These are phyloP conservation scores for Pseudomyrmex dendroicus DNA, from an alignment of 1,140 invertebrate genomes.

Conservation along the genomic window DNA sequence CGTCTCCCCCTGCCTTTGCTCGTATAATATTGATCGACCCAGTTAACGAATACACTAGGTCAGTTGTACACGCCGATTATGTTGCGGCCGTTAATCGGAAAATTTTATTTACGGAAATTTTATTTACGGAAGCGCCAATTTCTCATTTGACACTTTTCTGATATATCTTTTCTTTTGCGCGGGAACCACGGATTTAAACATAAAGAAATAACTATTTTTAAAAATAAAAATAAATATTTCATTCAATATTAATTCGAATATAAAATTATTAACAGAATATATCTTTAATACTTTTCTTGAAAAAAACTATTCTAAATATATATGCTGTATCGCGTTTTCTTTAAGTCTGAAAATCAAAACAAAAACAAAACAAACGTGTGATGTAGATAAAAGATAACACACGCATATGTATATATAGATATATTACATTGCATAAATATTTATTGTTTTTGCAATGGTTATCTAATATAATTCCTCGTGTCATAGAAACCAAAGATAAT, in stretches of 20 bases:
- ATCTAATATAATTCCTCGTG: conserved; percentile 43
- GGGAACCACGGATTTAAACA: no score
- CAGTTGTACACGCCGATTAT: conserved; percentile 39
- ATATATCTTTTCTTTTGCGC: no score
- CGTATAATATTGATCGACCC: conserved; percentile 85
- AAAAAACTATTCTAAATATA: neutral
- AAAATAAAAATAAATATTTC: neutral
- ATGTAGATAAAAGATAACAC: neutral
- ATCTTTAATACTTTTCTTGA: no score
- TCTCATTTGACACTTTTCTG: no score
- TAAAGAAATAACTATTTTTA: neutral
- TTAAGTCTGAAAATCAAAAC: neutral
- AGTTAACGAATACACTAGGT: conserved; percentile 74
- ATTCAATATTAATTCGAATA: no score
- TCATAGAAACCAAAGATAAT: conserved; percentile 5
- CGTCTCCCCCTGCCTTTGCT: conserved; percentile 46
- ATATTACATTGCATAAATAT: conserved; percentile 58
- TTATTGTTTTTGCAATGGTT: conserved; percentile 61
- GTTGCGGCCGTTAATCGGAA: neutral
- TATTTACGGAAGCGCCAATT: no score
- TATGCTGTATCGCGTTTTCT: neutral
- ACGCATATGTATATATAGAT: conserved; percentile 18
- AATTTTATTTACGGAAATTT: no score
- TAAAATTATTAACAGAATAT: no score
- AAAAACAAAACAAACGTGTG: neutral